phyloP scores from a whole-genome alignment of 2,797 vertebrate genomes.

The Trachurus trachurus region DNA sequence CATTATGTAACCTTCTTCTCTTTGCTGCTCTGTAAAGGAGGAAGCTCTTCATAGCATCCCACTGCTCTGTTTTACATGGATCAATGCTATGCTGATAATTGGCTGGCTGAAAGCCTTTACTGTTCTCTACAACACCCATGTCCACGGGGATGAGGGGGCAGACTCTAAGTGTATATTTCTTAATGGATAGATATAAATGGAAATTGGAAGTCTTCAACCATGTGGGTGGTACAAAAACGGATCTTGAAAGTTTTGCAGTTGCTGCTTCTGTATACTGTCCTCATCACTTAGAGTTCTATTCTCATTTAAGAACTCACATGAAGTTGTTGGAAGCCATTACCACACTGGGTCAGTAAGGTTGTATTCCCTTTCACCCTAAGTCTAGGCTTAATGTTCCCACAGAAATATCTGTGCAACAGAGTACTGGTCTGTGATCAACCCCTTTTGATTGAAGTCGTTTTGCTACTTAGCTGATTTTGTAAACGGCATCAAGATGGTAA shows the following conservation, averaged over 20 bases:
- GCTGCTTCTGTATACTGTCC: constrained; percentile 2
- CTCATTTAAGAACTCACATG: background rate
- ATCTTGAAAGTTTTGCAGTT: constrained; percentile 15
- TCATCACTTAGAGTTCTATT: background rate
- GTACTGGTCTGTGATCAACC: background rate
- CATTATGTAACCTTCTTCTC: constrained; percentile 85
- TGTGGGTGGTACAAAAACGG: constrained; percentile 5
- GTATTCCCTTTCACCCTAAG: background rate
- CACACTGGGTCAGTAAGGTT: background rate
- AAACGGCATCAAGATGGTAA: background rate
- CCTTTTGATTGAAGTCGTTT: background rate
- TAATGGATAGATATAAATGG: constrained; percentile 38
- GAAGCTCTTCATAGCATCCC: constrained; percentile 74
- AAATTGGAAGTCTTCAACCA: constrained; percentile 43
- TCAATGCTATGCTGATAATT: constrained; percentile 81
- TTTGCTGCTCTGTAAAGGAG: constrained; percentile 78
- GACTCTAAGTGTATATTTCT: constrained; percentile 30
- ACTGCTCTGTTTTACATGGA: constrained; percentile 76
- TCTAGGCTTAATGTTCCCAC: background rate
- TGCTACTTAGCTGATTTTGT: background rate
- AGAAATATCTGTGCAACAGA: background rate
- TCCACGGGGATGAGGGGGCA: constrained; percentile 52
- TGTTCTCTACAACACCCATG: constrained; percentile 64
- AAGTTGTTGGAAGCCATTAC: background rate
- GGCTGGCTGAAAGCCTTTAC: constrained; percentile 78